Evolutionary conservation across 2,888 invertebrate genomes (phyloP).

Genomic region (Gnatocerus cornutus): DNA sequence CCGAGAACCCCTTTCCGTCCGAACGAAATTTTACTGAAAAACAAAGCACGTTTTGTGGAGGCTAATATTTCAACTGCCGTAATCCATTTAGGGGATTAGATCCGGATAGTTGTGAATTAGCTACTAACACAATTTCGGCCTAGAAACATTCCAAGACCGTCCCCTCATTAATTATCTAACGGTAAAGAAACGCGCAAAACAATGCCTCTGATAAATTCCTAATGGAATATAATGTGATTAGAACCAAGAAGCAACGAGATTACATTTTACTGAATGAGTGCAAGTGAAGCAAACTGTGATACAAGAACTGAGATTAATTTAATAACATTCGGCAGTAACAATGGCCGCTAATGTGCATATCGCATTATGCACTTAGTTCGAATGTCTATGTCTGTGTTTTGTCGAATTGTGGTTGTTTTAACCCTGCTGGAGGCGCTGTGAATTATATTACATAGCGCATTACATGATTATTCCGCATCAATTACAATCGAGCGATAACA

Average conservation of each 20-base stretch:
- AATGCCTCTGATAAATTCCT: conserved; percentile 28
- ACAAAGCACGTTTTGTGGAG: too few relatives aligned
- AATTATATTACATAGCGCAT: conserved; percentile 42
- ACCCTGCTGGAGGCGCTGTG: conserved; percentile 37
- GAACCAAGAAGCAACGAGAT: conserved; percentile 12
- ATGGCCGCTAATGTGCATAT: conserved; percentile 26
- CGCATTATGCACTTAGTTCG: conserved; percentile 43
- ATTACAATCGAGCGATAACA: conserved; percentile 32
- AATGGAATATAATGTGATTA: conserved; percentile 25
- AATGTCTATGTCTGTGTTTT: conserved; percentile 30
- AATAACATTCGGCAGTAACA: conserved; percentile 21
- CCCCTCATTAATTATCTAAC: conserved; percentile 29
- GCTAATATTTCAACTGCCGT: background rate
- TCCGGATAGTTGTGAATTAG: background rate
- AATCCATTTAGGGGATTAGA: conserved; percentile 2
- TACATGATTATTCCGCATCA: conserved; percentile 44
- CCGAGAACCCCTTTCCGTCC: too few relatives aligned
- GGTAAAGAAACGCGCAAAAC: conserved; percentile 30
- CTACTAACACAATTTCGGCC: conserved; percentile 8
- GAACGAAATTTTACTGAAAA: too few relatives aligned
- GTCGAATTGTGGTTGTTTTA: conserved; percentile 36
- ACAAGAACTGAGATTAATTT: conserved; percentile 20
- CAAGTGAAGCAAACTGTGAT: conserved; percentile 1
- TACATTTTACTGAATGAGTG: conserved; percentile 6
- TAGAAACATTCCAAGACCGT: conserved; percentile 6